Evolutionary conservation across 2,797 vertebrate species (phyloP).

Genomic region (Danio tinwini): DNA sequence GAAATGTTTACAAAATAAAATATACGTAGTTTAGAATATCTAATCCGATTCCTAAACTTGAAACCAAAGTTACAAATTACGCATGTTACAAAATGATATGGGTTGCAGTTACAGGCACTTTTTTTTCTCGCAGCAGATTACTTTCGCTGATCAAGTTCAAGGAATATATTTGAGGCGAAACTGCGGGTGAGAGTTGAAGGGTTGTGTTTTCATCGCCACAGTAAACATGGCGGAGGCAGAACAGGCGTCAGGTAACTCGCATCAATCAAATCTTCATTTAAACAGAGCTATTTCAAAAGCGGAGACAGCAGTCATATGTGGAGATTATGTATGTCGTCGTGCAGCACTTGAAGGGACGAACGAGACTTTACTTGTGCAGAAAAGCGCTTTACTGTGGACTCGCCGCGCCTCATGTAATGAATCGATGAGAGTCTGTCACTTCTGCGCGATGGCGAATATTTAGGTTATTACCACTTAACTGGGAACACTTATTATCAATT

Average conservation of each 20-base stretch:
- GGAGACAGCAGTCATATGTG: not conserved
- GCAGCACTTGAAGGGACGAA: not conserved
- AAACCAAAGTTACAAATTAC: not conserved
- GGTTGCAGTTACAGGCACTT: not conserved
- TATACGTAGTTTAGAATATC: not conserved
- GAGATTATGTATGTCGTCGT: not conserved
- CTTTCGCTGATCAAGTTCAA: not conserved
- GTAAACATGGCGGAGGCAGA: slow-evolving; percentile 78
- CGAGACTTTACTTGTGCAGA: not conserved
- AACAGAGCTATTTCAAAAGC: not conserved
- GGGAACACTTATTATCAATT: not conserved
- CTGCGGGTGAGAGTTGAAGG: slow-evolving; percentile 56
- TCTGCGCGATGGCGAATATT: not conserved
- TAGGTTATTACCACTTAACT: not conserved
- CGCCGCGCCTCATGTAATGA: not conserved
- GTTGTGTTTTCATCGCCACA: slow-evolving; percentile 41
- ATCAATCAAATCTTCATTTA: not conserved
- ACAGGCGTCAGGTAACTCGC: slow-evolving; percentile 68
- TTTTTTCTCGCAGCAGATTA: not conserved
- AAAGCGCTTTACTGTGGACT: not conserved
- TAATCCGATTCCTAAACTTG: not conserved
- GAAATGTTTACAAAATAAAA: not conserved
- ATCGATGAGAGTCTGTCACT: slow-evolving; percentile 1
- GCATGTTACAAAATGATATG: not conserved
- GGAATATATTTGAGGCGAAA: not conserved